A percentile compares a stretch with the other conserved stretches of the same genome.
phyloP scores from a whole-genome alignment of 2,888 invertebrate genomes.

The Dorcus hopei region DNA sequence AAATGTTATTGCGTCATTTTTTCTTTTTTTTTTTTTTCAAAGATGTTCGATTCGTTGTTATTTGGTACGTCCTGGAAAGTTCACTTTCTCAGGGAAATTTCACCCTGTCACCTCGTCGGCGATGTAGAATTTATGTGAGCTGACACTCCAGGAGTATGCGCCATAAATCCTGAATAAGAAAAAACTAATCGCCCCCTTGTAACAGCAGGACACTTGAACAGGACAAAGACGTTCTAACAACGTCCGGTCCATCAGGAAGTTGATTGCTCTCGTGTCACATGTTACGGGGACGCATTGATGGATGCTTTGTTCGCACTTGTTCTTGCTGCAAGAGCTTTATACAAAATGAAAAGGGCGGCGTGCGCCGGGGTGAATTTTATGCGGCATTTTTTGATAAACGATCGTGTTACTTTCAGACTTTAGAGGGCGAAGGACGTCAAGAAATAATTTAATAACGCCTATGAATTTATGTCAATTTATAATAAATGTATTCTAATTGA shows the following conservation, averaged over 20 bases:
- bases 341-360: conserved; percentile 4
- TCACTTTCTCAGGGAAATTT: too few species aligned
- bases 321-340: neutral
- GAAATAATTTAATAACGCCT: conserved; percentile 22
- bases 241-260: conserved; percentile 24
- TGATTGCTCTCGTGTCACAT: conserved; percentile 26
- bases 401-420: conserved; percentile 11
- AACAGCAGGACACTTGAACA: conserved; percentile 4
- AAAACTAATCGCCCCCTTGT: neutral
- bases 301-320: conserved; percentile 22
- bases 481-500: too few species aligned
- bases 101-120: too few species aligned
- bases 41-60: too few species aligned
- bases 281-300: conserved; percentile 21
- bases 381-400: conserved; percentile 13
- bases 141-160: too few species aligned
- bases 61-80: too few species aligned
- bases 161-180: neutral
- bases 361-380: conserved; percentile 9
- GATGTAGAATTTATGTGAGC: too few species aligned
- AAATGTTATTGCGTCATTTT: too few species aligned
- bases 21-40: too few species aligned
- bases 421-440: conserved; percentile 16
- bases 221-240: conserved; percentile 26
- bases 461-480: conserved; percentile 11